Conservation (phyloP, 2,113 vertebrate genomes). For the Cyphomyrus plagiostoma region DNA sequence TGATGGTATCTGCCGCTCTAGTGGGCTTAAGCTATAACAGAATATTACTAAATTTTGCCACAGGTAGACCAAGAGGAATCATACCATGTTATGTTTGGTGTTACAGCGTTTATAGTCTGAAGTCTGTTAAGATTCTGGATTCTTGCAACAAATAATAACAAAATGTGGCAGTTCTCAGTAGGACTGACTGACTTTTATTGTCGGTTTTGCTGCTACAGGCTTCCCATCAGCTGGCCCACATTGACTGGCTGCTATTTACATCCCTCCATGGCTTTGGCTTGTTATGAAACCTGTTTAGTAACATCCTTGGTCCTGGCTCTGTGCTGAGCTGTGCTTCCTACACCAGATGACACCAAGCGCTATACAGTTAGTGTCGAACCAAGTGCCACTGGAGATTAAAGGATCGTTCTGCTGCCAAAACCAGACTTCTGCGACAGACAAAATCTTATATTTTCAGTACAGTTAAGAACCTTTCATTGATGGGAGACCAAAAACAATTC, state of each 20-base stretch:
- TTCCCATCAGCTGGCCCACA: background rate
- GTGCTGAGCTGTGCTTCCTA: background rate
- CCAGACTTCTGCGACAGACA: slow-evolving; percentile 28
- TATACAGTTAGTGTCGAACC: background rate
- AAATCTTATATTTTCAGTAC: slow-evolving; percentile 47
- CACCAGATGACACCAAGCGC: background rate
- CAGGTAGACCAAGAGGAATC: background rate
- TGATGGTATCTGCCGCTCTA: background rate
- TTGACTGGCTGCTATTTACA: background rate
- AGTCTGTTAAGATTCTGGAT: background rate
- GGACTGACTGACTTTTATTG: background rate
- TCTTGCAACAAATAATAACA: background rate
- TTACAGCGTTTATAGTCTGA: background rate
- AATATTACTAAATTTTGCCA: background rate
- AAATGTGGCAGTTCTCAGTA: background rate
- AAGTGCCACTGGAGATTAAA: slow-evolving; percentile 23
- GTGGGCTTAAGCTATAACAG: background rate
- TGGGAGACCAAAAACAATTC: slow-evolving; percentile 49
- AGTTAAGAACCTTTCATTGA: slow-evolving; percentile 43
- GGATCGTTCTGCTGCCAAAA: slow-evolving; percentile 24
- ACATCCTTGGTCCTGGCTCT: background rate
- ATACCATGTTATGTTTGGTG: background rate
- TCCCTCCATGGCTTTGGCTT: background rate
- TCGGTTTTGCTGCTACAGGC: background rate
- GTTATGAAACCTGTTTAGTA: background rate